Base-by-base conservation (phyloP, 23 tunicate genomes). In the Ascidia mentula region DNA sequence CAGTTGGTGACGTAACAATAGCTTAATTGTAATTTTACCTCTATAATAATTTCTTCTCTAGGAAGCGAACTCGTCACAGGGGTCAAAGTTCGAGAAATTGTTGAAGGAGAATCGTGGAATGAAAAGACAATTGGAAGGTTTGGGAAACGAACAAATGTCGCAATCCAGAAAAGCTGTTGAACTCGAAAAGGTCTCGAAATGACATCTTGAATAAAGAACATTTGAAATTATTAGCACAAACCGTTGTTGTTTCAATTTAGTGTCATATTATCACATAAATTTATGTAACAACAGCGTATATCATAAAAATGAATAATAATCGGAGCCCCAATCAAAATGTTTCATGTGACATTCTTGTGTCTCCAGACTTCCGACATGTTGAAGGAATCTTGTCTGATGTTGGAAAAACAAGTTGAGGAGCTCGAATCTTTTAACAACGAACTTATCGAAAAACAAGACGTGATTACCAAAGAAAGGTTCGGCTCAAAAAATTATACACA, bases 341-440 rank as follows among this genome's bases (percentile, higher is more conserved):
- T n/a, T n/a, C n/a, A n/a, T n/a, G n/a, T 22, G 65, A 22, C n/a
- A n/a, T n/a, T n/a, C n/a, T n/a, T n/a, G n/a, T 71, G 0, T 38
- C n/a, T 75, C 24, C 32, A 88, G 92, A 84, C 78, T 20, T 17
- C 69, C 18, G 76, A 75, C 15, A 70, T 79, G 38, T 61, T 93
- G 75, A 93, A 93, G 59, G 89, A 88, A 70, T 72, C 89, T 6
- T 93, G 98, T 72, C 40, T 80, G 60, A 76, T 88, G 89, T 46
- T 83, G 87, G 98, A 93, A 36, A 59, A 79, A 18, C 98, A 93
- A 80, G 88, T 81, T 3, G 93, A 80, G 46, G 93, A 84, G 59
- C 38, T 93, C 31, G 98, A 93, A 77, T 38, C 45, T 30, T 83
- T 93, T 31, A 93, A 88, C 84, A 84, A 88, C 53, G 79, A 93